Conservation (phyloP, 2,797 vertebrate genomes). For the Megaceryle alcyon region DNA sequence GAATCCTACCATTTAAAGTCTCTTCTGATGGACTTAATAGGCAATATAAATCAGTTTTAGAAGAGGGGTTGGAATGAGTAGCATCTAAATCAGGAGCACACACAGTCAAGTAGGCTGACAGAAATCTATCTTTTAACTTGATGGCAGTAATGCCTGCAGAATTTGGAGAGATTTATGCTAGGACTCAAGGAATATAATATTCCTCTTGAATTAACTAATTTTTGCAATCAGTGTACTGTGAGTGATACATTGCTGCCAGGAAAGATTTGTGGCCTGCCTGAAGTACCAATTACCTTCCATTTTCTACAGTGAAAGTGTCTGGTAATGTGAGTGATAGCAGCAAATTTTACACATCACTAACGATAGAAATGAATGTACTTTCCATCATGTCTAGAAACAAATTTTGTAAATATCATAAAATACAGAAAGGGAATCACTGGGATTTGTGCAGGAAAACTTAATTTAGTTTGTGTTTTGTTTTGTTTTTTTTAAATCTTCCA, state of each 20-base stretch:
- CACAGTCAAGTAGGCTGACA: conserved; percentile 48
- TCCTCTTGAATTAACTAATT: conserved; percentile 80
- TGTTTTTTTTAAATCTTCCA: background rate
- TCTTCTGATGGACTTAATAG: conserved; percentile 59
- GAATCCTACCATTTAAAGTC: conserved; percentile 56
- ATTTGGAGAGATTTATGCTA: conserved; percentile 64
- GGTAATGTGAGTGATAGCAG: conserved; percentile 62
- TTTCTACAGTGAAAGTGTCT: conserved; percentile 73
- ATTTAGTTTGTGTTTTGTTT: background rate
- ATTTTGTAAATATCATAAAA: conserved; percentile 66
- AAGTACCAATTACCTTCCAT: conserved; percentile 77
- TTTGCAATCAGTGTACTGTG: conserved; percentile 75
- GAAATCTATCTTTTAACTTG: conserved; percentile 56
- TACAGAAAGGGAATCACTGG: background rate
- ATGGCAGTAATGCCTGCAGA: conserved; percentile 48
- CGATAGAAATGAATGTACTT: conserved; percentile 65
- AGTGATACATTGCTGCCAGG: conserved; percentile 70
- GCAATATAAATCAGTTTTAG: conserved; percentile 63
- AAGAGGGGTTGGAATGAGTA: conserved; percentile 45
- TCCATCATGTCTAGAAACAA: conserved; percentile 47
- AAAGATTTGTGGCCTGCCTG: conserved; percentile 74
- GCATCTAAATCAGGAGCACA: conserved; percentile 70
- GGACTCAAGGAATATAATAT: conserved; percentile 64
- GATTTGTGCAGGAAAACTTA: background rate
- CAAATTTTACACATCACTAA: conserved; percentile 74